phyloP scores from a whole-genome alignment of 2,113 vertebrate species.

The Neodon shergylaensis region DNA sequence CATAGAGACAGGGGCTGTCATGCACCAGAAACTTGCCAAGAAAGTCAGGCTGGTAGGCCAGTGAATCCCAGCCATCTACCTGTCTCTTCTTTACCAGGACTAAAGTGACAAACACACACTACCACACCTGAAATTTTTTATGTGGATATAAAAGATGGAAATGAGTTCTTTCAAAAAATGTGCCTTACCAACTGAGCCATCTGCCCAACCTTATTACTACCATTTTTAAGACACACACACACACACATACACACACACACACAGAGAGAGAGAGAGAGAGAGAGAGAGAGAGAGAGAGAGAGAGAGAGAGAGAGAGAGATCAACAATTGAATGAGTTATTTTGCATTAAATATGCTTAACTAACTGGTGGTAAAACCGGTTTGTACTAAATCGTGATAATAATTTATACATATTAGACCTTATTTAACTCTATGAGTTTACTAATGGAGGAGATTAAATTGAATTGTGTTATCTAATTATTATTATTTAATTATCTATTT shows the following conservation, averaged over 20 bases:
- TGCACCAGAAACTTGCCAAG: not conserved
- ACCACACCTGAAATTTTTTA: not conserved
- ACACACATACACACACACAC: not conserved
- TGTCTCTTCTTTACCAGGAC: too few species aligned
- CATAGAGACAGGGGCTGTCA: not conserved
- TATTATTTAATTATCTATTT: not conserved
- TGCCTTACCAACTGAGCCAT: not conserved
- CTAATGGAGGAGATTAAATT: not conserved
- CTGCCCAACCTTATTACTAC: not conserved
- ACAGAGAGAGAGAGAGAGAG: too few species aligned
- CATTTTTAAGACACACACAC: not conserved
- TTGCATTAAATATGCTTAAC: not conserved
- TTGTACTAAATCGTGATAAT: not conserved
- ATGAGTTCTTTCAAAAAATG: not conserved
- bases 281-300: too few species aligned
- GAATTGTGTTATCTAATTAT: not conserved
- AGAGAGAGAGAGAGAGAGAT: too few species aligned
- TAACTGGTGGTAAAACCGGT: not conserved
- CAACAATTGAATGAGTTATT: not conserved
- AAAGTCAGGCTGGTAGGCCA: not conserved
- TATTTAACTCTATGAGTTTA: not conserved
- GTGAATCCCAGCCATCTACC: not conserved
- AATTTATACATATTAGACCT: not conserved
- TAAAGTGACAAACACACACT: not conserved
- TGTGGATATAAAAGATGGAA: not conserved